Base-by-base conservation (phyloP, 2,888 invertebrate species). In the Junonia oenone region DNA sequence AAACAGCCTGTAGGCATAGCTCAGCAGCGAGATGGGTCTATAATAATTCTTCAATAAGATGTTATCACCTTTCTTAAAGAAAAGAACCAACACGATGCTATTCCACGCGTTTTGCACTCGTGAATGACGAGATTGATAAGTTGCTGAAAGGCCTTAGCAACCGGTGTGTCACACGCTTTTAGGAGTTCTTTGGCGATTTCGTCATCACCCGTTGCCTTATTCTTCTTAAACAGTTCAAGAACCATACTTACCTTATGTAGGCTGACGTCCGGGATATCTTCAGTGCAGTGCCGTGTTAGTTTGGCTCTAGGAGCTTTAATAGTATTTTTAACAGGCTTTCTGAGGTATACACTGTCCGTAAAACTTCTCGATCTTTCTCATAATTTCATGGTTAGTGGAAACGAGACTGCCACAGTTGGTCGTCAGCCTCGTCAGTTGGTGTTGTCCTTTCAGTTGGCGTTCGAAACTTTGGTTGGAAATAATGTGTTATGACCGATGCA, bases 151-250 rank as follows among this genome's bases (percentile, higher is more conserved):
- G 22, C 22, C 22, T 3, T 22, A 22, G 5, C 3, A 3, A 22
- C 22, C 22, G 5, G 5, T 22, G 22, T 22, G 5, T 5, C 22
- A 22, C 22, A 2, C 22, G 22, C 45, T 45, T 45, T 17, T 38
- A 51, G 47, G 13, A 56, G 40, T 17, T 47, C 46, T 9, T 13
- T 48, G 9, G 35, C 56, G 14, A 56, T 53, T 58, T 59, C 56
- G 27, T 58, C 54, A 14, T 59, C 59, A 26, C 45, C 55, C 1
- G 59, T 51, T 31, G 58, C 53, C 49, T 54, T 58, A 37, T 59
- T 55, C 48, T 56, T 61, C 27, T 59, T 62, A 13, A 58, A 55
- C 46, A 61, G 59, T 33, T 58, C 49, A 33, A 56, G 56, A 27
- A 53, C 56, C 40, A 49, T 53, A 17, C 53, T 56, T 46, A 60